Evolutionary conservation across 2,888 invertebrate genomes (phyloP), one percentile per base, ranked within the genome.

Genomic region (Eledone cirrhosa): DNA sequence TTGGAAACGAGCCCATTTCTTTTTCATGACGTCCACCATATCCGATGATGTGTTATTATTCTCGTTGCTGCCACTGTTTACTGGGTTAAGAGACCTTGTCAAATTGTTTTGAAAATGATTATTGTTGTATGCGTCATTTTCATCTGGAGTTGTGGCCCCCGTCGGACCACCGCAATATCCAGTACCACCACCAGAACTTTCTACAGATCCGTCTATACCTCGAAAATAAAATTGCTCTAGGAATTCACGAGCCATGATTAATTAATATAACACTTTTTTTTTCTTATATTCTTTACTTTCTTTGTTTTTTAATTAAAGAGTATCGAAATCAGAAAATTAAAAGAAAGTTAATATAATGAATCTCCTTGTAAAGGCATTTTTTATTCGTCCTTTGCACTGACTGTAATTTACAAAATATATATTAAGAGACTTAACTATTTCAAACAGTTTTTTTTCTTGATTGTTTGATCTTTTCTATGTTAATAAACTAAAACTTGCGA

Each of bases 21-120:
- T 79, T 78, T 84, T 85, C 77, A 87, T 84, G 53, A 83, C 86
- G 74, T 83, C 86, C 78, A 88, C 85, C 69, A 86, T 83, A 77
- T 85, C 83, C 27, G 81, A 78, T 14, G 82, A 78, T 77, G 77
- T 74, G 77, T 67, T 80, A 65, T 63, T 77, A 72, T 77, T 77
- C 48, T 67, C 47, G 59, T 78, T 76, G 31, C 59, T 79, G 77
- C 80, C 80, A 47, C 78, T 47, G n/a, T 53, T 67, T 2, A 79
- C 47, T 31, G 31, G 76, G 7, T n/a, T 76, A 22, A 41, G 19
- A 75, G 72, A 48, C 72, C 33, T 31, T 22, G 67, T 31, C 31
- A 31, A 33, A 11, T 67, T 27, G 22, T 33, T 67, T 29, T 67
- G 83, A 27, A 69, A 48, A n/a, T 48, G 24, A 59, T 78, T 77